Conservation (phyloP, 2,797 vertebrate genomes). For the Coregonus sp. region DNA sequence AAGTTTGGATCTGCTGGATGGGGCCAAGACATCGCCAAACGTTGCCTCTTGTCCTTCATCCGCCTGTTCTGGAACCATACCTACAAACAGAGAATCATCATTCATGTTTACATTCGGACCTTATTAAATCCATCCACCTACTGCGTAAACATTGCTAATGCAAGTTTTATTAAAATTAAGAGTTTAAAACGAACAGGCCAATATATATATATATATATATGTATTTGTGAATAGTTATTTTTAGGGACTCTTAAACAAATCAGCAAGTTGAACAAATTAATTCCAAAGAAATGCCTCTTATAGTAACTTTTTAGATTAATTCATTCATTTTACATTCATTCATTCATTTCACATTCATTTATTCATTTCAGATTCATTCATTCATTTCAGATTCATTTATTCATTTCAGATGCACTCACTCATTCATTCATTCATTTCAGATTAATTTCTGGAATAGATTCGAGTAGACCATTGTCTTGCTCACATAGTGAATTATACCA, state of each 20-base stretch:
- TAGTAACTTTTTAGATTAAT: not conserved
- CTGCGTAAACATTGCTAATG: no score
- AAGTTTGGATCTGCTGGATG: constrained; percentile 95
- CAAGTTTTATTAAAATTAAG: not conserved
- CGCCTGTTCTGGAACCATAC: constrained; percentile 97
- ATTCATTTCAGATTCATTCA: no score
- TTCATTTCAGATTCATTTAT: no score
- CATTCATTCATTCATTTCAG: no score
- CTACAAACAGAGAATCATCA: constrained; percentile 66
- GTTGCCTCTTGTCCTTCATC: constrained; percentile 95
- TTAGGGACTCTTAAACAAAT: not conserved
- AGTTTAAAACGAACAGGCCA: not conserved
- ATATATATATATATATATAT: not conserved
- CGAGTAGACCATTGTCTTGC: not conserved
- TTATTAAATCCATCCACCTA: not conserved
- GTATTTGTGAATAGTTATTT: not conserved
- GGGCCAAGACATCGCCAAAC: constrained; percentile 95
- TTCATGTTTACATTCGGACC: not conserved
- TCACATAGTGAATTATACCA: not conserved
- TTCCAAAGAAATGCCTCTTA: not conserved
- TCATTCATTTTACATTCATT: not conserved
- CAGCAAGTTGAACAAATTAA: not conserved
- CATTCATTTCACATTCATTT: not conserved
- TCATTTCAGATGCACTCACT: no score
- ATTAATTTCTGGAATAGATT: not conserved